These are phyloP conservation scores for Mastomys natalensis DNA, from an alignment of 2,113 vertebrate species.

Conservation along the genomic window DNA sequence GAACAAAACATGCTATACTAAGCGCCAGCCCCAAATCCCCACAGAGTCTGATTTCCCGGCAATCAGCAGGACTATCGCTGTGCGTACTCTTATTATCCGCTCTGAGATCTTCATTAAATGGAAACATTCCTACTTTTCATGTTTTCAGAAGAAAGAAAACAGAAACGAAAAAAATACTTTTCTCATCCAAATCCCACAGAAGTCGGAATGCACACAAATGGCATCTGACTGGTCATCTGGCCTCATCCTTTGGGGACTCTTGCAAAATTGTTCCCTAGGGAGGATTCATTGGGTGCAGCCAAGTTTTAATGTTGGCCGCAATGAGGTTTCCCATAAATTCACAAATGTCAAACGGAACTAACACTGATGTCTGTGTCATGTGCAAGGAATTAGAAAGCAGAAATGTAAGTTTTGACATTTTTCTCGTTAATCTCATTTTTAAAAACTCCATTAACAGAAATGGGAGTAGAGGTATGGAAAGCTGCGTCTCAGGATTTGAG, in stretches of 20 bases:
- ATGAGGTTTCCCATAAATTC: slow-evolving; percentile 64
- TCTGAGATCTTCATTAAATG: slow-evolving; percentile 82
- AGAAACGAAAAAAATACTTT: slow-evolving; percentile 2
- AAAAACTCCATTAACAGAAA: slow-evolving; percentile 56
- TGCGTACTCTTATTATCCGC: slow-evolving; percentile 68
- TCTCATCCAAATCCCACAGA: slow-evolving; percentile 40
- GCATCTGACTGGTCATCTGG: slow-evolving; percentile 34
- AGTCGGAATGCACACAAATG: slow-evolving; percentile 56
- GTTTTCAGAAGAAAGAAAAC: background rate
- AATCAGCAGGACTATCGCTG: slow-evolving; percentile 74
- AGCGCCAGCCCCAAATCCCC: slow-evolving; percentile 73
- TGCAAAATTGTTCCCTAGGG: slow-evolving; percentile 63
- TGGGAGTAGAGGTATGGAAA: background rate
- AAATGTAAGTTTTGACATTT: slow-evolving; percentile 72
- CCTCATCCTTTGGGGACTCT: slow-evolving; percentile 56
- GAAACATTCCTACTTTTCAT: slow-evolving; percentile 62
- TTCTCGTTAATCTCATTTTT: slow-evolving; percentile 59
- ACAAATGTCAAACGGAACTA: slow-evolving; percentile 71
- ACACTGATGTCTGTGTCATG: slow-evolving; percentile 62
- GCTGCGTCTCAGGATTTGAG: slow-evolving; percentile 24
- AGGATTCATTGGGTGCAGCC: slow-evolving; percentile 44
- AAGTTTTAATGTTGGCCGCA: slow-evolving; percentile 71
- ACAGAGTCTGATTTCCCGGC: slow-evolving; percentile 75
- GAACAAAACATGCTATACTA: slow-evolving; percentile 78
- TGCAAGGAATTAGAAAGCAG: slow-evolving; percentile 73